Base-by-base conservation (phyloP, 2,113 vertebrate genomes). In the Colius striatus region DNA sequence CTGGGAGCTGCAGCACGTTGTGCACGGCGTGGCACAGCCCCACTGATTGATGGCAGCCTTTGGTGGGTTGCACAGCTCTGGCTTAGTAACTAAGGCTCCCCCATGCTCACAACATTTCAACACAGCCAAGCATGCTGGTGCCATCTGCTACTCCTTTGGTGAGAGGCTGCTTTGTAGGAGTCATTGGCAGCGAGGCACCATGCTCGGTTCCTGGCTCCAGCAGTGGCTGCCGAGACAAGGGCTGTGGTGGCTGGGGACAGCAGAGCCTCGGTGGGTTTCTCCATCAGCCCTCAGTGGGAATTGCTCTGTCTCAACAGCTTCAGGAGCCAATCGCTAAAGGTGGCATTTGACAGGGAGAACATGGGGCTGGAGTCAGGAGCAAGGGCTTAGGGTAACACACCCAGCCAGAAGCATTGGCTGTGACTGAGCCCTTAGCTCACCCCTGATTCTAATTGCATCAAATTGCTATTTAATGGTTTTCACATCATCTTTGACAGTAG, bases 401-500 rank as follows among this genome's bases (percentile, higher is more conserved):
- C 48, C 80, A 84, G 90, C 71, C 95, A 96, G 88, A 20, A 95
- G 95, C 96, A 96, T 85, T 78, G 91, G 95, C 96, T 60, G 85
- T 94, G 93, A 91, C 79, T 68, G 89, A 94, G 92, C 95, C 96
- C 88, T 87, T 77, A 89, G 90, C 76, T 96, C 92, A 85, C 92
- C 86, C 90, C 0, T 80, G 67, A 89, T 90, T 67, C 84, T 91
- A 95, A 94, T 95, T 91, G 95, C 22, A 0, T 89, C 94, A 95
- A 95, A 94, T 87, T 93, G 93, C 94, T 96, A 95, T 97, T 97
- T 96, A 95, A 97, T 94, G 87, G 94, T 95, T 93, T 97, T 96
- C 97, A 93, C 89, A 97, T 97, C 94, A 94, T 95, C 95, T 95
- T 93, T 91, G 96, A 94, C 96, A 94, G 95, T 90, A 80, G 68